A percentile compares a stretch with the other conserved stretches of the same genome.
Conservation (phyloP, 2,888 invertebrate genomes). For the Heliconius ethilla region DNA sequence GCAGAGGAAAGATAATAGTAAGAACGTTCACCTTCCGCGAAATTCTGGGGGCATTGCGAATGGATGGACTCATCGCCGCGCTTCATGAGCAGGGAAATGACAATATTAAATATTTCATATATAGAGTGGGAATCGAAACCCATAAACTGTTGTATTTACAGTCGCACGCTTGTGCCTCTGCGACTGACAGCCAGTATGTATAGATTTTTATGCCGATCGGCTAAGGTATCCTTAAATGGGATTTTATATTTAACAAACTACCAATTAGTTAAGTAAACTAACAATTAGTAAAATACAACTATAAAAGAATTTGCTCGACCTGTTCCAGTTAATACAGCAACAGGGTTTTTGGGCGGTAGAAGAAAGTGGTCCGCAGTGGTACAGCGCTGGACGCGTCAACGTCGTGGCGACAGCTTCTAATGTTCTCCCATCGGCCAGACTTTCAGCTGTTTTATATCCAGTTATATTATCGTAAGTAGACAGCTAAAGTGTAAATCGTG, state of each 20-base stretch:
- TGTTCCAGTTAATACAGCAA: slow-evolving; percentile 60
- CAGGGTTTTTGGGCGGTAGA: slow-evolving; percentile 65
- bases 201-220: too few relatives aligned
- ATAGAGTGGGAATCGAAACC: too few relatives aligned
- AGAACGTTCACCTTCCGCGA: neutral
- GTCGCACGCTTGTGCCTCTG: too few relatives aligned
- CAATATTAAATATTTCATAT: too few relatives aligned
- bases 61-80: too few relatives aligned
- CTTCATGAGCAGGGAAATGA: too few relatives aligned
- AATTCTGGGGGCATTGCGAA: too few relatives aligned
- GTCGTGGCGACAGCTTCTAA: slow-evolving; percentile 57
- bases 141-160: too few relatives aligned
- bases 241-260: neutral
- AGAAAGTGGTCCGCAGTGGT: slow-evolving; percentile 54
- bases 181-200: too few relatives aligned
- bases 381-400: slow-evolving; percentile 49
- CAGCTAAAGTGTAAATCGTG: neutral
- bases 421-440: slow-evolving; percentile 54
- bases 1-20: neutral
- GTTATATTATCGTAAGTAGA: slow-evolving; percentile 50
- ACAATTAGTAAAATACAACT: neutral
- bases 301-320: neutral
- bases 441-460: slow-evolving; percentile 53
- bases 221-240: too few relatives aligned
- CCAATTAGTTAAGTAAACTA: neutral